Conservation (phyloP, 2,113 vertebrate genomes). For the Anoplopoma fimbria region DNA sequence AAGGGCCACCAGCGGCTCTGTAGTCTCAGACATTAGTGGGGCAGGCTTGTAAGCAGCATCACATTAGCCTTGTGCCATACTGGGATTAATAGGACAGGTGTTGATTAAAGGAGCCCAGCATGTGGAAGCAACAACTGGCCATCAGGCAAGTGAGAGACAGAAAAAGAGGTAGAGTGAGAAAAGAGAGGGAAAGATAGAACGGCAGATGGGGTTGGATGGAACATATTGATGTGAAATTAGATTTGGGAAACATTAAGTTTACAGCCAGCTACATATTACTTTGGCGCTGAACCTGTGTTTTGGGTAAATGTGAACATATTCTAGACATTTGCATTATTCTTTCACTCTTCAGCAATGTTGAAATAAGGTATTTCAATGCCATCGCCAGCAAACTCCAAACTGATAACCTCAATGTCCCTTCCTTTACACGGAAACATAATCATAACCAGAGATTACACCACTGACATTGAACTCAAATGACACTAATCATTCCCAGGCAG, state of each 20-base stretch:
- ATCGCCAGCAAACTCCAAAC: not conserved
- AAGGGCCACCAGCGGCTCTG: conserved; percentile 61
- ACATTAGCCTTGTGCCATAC: conserved; percentile 79
- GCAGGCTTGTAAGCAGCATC: conserved; percentile 74
- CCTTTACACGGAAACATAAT: not conserved
- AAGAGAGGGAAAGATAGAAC: conserved; percentile 26
- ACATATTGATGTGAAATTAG: conserved; percentile 83
- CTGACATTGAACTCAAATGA: conserved; percentile 10
- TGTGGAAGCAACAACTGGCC: conserved; percentile 74
- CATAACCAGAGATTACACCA: not conserved
- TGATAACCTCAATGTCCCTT: not conserved
- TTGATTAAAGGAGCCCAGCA: conserved; percentile 79
- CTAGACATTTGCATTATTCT: conserved; percentile 17
- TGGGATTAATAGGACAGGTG: conserved; percentile 85
- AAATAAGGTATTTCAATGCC: not conserved
- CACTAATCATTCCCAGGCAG: conserved; percentile 11
- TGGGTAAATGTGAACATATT: conserved; percentile 45
- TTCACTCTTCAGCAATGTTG: conserved; percentile 8
- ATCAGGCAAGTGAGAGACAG: conserved; percentile 53
- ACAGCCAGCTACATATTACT: conserved; percentile 64
- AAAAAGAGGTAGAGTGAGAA: conserved; percentile 36
- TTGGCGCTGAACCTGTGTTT: conserved; percentile 34
- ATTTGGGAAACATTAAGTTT: conserved; percentile 71
- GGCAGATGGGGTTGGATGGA: conserved; percentile 79
- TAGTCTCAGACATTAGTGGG: conserved; percentile 70